Evolutionary conservation across 2,113 vertebrate genomes (phyloP), one percentile per base, ranked within the genome.

Genomic region (Ginglymostoma cirratum): DNA sequence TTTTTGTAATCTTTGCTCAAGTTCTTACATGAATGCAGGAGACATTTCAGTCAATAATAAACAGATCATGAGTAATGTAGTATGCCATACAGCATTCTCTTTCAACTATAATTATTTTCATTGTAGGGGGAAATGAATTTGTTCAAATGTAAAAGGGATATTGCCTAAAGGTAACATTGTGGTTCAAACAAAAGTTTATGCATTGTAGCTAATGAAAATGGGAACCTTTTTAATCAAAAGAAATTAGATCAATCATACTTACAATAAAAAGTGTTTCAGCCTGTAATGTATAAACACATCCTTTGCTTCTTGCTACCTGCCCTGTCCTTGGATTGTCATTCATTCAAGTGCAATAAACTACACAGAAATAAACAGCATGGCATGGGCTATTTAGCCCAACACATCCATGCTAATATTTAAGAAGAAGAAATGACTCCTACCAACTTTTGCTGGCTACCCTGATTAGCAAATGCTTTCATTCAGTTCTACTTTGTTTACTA

Each of bases 41-140:
- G 52, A 17, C 27, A 90, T 55, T 65, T 55, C 55, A n/a, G 52
- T 12, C 30, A 90, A 90, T 61, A 65, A 90, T 34, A 87, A 55
- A 48, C 23, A 90, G 52, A 90, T 90, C 61, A 90, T 92, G 14
- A 38, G 55, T 66, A 92, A 92, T 38, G 61, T 21, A 66, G 8
- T 6, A 66, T 92, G 89, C 61, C 17, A 92, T 5, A 92, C 21
- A 66, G 34, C 0, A 66, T 90, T n/a, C 55, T 38, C 5, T 92
- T 92, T 66, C 65, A 17, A 66, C 34, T 66, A 66, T 66, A 65
- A 92, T 92, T 92, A 66, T 66, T 92, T 92, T 92, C 89, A 65
- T 92, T 92, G 89, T 61, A 92, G 6, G 34, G 89, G 19, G 14
- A 66, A n/a, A 83, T 83, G 38, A 83, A 83, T 21, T 83, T 42